Percentiles rank a stretch among this genome's conserved stretches.
Evolutionary conservation across 1,140 invertebrate species (phyloP).

Genomic region (Trachelipus rathkii): DNA sequence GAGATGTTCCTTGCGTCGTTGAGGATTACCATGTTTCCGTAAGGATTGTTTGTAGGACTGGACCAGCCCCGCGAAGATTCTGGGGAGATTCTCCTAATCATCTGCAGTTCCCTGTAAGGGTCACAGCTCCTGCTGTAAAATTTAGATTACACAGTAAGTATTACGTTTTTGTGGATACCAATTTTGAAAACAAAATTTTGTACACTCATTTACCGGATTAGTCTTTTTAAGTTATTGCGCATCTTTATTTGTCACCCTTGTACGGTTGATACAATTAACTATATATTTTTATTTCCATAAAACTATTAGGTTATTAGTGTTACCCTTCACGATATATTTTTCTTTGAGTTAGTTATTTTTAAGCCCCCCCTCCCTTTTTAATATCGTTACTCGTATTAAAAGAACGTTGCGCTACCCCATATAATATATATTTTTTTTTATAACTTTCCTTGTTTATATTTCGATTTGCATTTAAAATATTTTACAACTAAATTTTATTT

Average conservation of each 20-base stretch:
- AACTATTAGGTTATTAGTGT: too few relatives aligned
- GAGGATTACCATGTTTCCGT: constrained; percentile 88
- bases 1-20: constrained; percentile 78
- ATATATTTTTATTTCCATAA: background rate
- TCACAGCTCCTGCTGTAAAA: constrained; percentile 81
- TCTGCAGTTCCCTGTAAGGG: constrained; percentile 63
- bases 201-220: background rate
- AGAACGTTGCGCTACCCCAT: too few relatives aligned
- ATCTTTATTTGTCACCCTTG: background rate
- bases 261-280: constrained; percentile 2
- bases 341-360: too few relatives aligned
- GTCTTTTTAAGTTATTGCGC: background rate
- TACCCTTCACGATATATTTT: too few relatives aligned
- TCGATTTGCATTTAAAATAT: constrained; percentile 9
- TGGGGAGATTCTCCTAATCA: constrained; percentile 57
- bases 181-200: too few relatives aligned
- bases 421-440: too few relatives aligned
- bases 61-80: constrained; percentile 64
- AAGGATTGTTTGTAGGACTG: constrained; percentile 80
- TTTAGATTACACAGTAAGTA: constrained; percentile 75
- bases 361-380: too few relatives aligned
- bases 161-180: too few relatives aligned
- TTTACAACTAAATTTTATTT: constrained; percentile 44
- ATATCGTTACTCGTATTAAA: too few relatives aligned
- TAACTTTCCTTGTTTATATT: too few relatives aligned